Evolutionary conservation across 2,797 vertebrate genomes (phyloP), one percentile per base, ranked within the genome.

Genomic region (Crenichthys baileyi): DNA sequence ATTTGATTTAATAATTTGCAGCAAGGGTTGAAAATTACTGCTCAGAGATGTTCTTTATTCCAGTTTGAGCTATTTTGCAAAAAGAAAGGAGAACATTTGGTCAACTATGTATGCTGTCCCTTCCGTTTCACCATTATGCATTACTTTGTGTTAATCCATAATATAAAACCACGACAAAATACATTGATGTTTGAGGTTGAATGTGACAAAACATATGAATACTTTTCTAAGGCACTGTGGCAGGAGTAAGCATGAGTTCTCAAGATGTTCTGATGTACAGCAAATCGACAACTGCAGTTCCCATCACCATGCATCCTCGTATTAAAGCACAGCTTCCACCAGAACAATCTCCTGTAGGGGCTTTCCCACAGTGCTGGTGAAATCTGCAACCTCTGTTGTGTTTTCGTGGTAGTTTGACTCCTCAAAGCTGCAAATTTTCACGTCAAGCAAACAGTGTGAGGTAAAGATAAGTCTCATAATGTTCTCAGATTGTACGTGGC

Each of bases 381-480:
- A 72, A 85, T 56, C 65, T 82, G 29, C 68, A 16, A 26, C 53
- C 16, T 24, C 36, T 24, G 61, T 48, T 78, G 77, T 88, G 83
- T 89, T 88, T 85, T 86, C 46, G 24, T 46, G 72, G 83, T 76
- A 89, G 75, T 78, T 58, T 60, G 77, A 88, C 51, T 85, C 82
- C 75, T 78, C 68, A 56, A 70, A 81, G 41, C 36, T 56, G 65
- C 12, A 75, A 78, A 78, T 72, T 55, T 55, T 74, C n/a, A 16
- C 44, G 48, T 81, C 46, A 77, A 50, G 72, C 51, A 36, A 86
- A 81, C 83, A 70, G 82, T 3, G 58, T 70, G 85, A 81, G 41
- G 72, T 0, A 16, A 76, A 76, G 80, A 72, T 87, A 75, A 74
- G 77, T 84, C 79, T 76, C 82, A 83, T 29, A 29, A n/a, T n/a